Conservation (phyloP, 2,888 invertebrate species). For the Euplagia quadripunctaria region DNA sequence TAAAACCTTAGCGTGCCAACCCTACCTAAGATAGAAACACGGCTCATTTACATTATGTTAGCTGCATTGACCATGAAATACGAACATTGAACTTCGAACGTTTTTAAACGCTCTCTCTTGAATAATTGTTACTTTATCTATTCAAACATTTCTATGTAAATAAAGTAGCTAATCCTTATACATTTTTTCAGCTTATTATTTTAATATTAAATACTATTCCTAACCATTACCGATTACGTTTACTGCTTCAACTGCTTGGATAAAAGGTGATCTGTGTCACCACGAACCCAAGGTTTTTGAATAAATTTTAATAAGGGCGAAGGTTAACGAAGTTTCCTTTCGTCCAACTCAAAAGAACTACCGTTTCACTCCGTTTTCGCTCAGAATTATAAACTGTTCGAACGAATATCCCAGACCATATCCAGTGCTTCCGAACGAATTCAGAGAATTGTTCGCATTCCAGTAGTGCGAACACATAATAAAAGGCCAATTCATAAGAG, state of each 20-base stretch:
- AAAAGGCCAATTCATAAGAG: neutral
- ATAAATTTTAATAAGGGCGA: no score
- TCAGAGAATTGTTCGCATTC: neutral
- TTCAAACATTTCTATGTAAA: neutral
- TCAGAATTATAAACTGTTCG: neutral
- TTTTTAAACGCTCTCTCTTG: slow-evolving; percentile 51
- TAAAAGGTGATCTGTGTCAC: no score
- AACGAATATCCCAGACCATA: neutral
- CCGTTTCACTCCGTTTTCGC: no score
- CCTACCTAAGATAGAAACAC: slow-evolving; percentile 22
- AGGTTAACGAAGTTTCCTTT: no score
- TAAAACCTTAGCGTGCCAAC: slow-evolving; percentile 15
- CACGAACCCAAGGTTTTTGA: no score
- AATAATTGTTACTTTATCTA: slow-evolving; percentile 13
- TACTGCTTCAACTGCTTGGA: no score
- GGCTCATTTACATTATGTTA: slow-evolving; percentile 49
- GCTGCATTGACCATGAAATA: slow-evolving; percentile 59
- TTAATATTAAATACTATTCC: no score
- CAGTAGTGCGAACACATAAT: neutral
- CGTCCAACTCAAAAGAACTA: no score
- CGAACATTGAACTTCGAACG: slow-evolving; percentile 51
- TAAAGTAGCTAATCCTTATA: neutral
- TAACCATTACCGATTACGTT: no score
- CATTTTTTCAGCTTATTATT: no score
- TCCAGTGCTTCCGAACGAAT: neutral